Base-by-base conservation (phyloP, 2,113 vertebrate species). In the Sphaerodactylus townsendi region DNA sequence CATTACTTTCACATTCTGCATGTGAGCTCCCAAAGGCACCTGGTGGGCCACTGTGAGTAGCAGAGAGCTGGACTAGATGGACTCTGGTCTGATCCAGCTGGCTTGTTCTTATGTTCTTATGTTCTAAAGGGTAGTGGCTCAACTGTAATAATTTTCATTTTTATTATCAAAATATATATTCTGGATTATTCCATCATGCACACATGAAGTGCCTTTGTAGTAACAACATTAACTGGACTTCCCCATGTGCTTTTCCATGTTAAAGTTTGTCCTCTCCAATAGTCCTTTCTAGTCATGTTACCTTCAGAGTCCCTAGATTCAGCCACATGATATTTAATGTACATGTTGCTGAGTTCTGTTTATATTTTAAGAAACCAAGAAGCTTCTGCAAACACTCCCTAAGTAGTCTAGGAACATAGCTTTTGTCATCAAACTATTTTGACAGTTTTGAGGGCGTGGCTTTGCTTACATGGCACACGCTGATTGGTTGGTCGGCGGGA, bases 251-350 rank as follows among this genome's bases (percentile, higher is more conserved):
- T 1, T 82, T 87, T 87, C 39, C 15, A 70, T 53, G 68, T 83
- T 86, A 66, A 84, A 89, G 76, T 66, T 50, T 65, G 33, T 79
- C 35, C 74, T 50, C 79, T 81, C 56, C 37, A 17, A 76, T 78
- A 79, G 39, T 65, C 76, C 48, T 68, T 25, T 85, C 37, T 74
- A 13, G 59, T 75, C 62, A 62, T 90, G 53, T 74, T 85, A 83
- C 19, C 56, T 72, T 86, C 56, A 78, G 62, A 35, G 65, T 83
- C 56, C 50, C 82, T 83, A 28, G 53, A 81, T 79, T 72, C 17
- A 15, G 53, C 17, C 86, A 64, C 25, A 66, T 46, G 72, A 56
- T 19, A 56, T 21, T 19, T 6, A 28, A 75, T 19, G 11, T 21
- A 0, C 28, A 68, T 41, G 23, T 70, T 19, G 14, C 1, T 84